A percentile compares a stretch with the other conserved stretches of the same genome.
These are phyloP conservation scores for Morinoia aosen DNA, from an alignment of 2,888 invertebrate genomes.

Conservation along the genomic window DNA sequence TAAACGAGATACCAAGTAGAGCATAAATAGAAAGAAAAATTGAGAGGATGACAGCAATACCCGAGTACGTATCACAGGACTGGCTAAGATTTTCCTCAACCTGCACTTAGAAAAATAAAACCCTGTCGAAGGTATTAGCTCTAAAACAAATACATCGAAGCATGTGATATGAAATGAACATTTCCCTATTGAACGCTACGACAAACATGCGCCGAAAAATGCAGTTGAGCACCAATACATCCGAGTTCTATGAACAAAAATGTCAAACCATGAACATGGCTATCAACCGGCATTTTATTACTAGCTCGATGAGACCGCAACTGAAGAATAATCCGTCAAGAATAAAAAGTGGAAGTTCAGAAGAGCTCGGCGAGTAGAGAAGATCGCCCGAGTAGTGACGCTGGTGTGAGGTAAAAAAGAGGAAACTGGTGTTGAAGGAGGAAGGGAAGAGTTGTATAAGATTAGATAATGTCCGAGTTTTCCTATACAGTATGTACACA, in stretches of 20 bases:
- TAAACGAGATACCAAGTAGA: background rate
- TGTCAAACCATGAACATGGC: background rate
- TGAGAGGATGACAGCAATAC: conserved; percentile 3
- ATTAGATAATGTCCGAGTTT: background rate
- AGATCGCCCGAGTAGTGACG: background rate
- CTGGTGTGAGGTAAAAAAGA: background rate
- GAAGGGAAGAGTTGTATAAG: background rate
- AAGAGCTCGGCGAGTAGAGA: background rate
- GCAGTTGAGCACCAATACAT: background rate
- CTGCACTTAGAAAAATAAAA: conserved; percentile 1
- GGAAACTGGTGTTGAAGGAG: background rate
- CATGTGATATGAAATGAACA: background rate
- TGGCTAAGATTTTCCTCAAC: background rate
- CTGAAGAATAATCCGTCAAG: background rate
- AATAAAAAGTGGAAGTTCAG: background rate
- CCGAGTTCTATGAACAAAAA: background rate
- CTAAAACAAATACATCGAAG: background rate
- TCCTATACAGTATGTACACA: conserved; percentile 38
- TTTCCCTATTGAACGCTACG: background rate
- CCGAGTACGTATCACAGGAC: background rate
- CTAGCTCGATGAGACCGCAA: background rate
- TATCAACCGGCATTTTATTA: background rate
- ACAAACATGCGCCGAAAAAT: background rate
- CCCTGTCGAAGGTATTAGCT: conserved; percentile 10
- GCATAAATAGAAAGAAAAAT: background rate